Evolutionary conservation across 2,113 vertebrate genomes (phyloP).

Genomic region (Euleptes europaea): DNA sequence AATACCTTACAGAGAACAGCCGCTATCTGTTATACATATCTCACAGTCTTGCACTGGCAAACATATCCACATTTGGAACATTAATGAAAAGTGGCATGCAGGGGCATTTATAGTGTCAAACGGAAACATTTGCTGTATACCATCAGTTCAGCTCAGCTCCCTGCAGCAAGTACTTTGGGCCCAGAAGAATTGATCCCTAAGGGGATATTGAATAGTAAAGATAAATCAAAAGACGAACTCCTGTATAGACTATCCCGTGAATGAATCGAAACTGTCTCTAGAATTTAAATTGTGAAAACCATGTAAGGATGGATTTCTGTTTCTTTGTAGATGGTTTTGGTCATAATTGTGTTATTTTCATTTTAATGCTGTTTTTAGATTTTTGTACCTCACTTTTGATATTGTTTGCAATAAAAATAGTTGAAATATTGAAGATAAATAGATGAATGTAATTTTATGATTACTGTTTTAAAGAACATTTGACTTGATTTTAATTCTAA

Average conservation of each 20-base stretch:
- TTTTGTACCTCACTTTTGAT: not conserved
- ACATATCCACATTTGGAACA: conserved; percentile 24
- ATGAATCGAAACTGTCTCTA: not conserved
- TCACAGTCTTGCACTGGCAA: conserved; percentile 48
- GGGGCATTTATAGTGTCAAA: conserved; percentile 1
- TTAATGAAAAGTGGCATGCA: conserved; percentile 14
- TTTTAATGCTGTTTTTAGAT: not conserved
- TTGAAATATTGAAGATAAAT: not conserved
- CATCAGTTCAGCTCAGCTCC: not conserved
- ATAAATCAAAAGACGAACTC: not conserved
- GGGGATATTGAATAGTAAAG: conserved; percentile 18
- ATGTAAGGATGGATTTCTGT: not conserved
- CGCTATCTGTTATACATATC: conserved; percentile 50
- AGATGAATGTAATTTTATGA: not conserved
- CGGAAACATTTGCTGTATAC: not conserved
- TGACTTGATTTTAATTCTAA: conserved; percentile 36
- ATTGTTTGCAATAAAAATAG: not conserved
- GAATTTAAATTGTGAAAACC: conserved; percentile 35
- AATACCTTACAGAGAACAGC: conserved; percentile 55
- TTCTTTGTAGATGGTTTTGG: not conserved
- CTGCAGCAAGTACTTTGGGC: not conserved
- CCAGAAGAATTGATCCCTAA: not conserved
- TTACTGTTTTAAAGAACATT: conserved; percentile 37
- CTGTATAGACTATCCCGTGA: not conserved
- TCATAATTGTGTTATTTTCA: not conserved